A percentile compares a stretch with the other conserved stretches of the same genome.
These are phyloP conservation scores for Syritta pipiens DNA, from an alignment of 2,888 invertebrate species.

Conservation along the genomic window DNA sequence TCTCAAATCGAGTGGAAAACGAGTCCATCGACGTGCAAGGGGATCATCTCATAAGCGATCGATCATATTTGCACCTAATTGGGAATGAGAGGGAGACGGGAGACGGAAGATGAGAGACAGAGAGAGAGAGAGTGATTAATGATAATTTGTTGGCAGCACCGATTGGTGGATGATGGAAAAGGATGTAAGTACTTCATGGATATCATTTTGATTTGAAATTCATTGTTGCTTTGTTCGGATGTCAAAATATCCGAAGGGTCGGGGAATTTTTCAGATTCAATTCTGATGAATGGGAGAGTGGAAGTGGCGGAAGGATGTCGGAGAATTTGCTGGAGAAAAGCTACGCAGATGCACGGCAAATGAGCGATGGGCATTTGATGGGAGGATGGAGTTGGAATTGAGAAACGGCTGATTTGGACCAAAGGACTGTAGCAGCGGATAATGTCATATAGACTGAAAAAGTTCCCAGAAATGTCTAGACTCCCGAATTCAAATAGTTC, in stretches of 20 bases:
- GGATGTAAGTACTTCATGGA: conserved; percentile 66
- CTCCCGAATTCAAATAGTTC: too few relatives aligned
- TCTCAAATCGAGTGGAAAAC: conserved; percentile 51
- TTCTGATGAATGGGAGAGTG: not conserved
- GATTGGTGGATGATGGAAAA: conserved; percentile 67
- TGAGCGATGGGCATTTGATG: too few relatives aligned
- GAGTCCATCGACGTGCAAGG: conserved; percentile 54
- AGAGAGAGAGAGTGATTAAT: conserved; percentile 58
- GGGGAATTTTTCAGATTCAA: too few relatives aligned
- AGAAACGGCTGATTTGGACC: too few relatives aligned
- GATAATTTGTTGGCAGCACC: conserved; percentile 60
- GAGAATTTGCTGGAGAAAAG: too few relatives aligned
- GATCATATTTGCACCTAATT: conserved; percentile 69
- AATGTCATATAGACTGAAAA: too few relatives aligned
- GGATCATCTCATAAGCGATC: conserved; percentile 58
- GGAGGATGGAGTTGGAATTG: too few relatives aligned
- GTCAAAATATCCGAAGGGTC: too few relatives aligned
- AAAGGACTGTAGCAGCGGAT: too few relatives aligned
- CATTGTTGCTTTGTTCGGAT: conserved; percentile 59
- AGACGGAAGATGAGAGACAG: not conserved
- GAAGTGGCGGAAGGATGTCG: too few relatives aligned
- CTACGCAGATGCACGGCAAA: too few relatives aligned
- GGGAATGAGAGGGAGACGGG: not conserved
- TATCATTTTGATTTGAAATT: conserved; percentile 66
- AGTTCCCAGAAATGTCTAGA: too few relatives aligned